Evolutionary conservation across 92 coral and sea anemone species (phyloP), one percentile per base, ranked within the genome.

Genomic region (Bergia sp.): DNA sequence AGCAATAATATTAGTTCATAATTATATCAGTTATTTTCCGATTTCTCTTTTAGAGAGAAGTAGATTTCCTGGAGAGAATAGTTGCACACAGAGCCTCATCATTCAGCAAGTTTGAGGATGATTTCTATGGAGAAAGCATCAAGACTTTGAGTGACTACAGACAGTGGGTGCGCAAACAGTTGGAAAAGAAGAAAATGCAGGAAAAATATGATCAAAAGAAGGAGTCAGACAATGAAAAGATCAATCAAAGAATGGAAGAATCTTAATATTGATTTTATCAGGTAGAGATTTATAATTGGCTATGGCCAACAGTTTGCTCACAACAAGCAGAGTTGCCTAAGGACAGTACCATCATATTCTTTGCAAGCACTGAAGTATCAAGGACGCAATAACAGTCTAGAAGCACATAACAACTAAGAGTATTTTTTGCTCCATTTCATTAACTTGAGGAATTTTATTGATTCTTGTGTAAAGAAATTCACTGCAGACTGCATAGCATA

Each of bases 31-130:
- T 11, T 50, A 10, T 11, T 53, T 53, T 53, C 58, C 13, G 58
- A 10, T 40, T 40, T 85, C 37, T 75, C 2, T 76, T 89, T 49
- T 89, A 97, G 99, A 90, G 99, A 79, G 98, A 97, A 89, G 94
- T 92, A 61, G 99, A 97, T 88, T 97, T 95, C 86, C 89, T 97
- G 87, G 94, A 89, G 74, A 95, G 99, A 88, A 91, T 97, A 8
- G 89, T 95, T 37, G 69, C 96, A 10, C 93, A 95, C 73, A 91
- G 99, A 73, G 98, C 99, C 3, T 94, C 96, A 29, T 90, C 98
- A 37, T 95, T 90, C 85, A 97, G 97, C 94, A 97, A 95, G 87
- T 97, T 97, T 92, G 99, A 97, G 81, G 99, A 97, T 88, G 99
- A 97, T 86, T 97, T 95, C 81, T 97, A 97, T 86, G 99, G 99